Conservation (phyloP, 1,140 invertebrate genomes). For the Tyrophagus putrescentiae region DNA sequence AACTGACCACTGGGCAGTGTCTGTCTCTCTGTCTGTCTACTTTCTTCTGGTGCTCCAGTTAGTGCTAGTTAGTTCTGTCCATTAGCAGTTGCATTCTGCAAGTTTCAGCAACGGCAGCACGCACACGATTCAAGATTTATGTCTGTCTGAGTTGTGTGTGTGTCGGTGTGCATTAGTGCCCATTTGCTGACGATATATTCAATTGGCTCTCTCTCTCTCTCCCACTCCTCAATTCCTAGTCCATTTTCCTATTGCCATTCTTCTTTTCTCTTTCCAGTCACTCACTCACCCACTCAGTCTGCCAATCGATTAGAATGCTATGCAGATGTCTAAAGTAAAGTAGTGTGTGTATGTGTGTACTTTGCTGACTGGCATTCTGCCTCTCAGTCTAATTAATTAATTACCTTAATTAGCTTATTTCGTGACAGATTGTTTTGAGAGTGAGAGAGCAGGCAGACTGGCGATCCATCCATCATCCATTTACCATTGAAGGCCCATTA, state of each 20-base stretch:
- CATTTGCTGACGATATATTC: background rate
- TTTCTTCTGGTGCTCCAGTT: too few species aligned
- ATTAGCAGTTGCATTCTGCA: background rate
- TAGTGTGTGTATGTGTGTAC: too few species aligned
- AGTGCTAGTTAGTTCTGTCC: conserved; percentile 7
- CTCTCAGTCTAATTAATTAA: conserved; percentile 7
- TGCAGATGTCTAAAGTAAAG: background rate
- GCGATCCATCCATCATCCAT: too few species aligned
- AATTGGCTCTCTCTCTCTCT: background rate
- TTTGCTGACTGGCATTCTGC: background rate
- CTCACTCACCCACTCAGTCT: background rate
- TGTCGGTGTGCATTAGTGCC: conserved; percentile 1
- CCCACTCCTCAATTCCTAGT: too few species aligned
- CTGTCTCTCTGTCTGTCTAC: too few species aligned
- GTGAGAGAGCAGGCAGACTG: too few species aligned
- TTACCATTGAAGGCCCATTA: too few species aligned
- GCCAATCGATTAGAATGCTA: conserved; percentile 14
- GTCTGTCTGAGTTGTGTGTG: too few species aligned
- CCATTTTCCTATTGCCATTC: too few species aligned
- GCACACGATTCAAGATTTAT: conserved; percentile 16
- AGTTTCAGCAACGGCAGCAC: background rate
- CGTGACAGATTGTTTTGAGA: conserved; percentile 11
- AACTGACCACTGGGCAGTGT: conserved; percentile 10
- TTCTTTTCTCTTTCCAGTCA: too few species aligned
- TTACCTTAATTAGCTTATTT: conserved; percentile 14